A percentile compares a stretch with the other conserved stretches of the same genome.
phyloP scores from a whole-genome alignment of 2,797 vertebrate species.

The Myripristis murdjan region DNA sequence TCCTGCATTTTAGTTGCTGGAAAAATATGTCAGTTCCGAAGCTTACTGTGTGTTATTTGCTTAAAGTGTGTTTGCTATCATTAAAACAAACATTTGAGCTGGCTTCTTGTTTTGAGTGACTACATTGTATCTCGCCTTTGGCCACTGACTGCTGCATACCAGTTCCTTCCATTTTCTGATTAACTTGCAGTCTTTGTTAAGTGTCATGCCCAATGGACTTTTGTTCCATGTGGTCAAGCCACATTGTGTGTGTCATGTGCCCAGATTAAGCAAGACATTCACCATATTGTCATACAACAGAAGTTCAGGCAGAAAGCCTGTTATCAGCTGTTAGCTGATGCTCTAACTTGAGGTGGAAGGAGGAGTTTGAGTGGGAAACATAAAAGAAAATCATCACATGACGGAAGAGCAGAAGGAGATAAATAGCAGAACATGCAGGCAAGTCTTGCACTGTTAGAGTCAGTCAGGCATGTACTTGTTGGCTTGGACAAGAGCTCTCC shows the following conservation, averaged over 20 bases:
- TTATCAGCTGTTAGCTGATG: neutral
- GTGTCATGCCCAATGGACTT: slow-evolving; percentile 22
- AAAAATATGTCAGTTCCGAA: neutral
- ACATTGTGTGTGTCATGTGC: slow-evolving; percentile 37
- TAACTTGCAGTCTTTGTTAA: slow-evolving; percentile 3
- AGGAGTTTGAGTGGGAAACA: slow-evolving; percentile 30
- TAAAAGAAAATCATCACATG: slow-evolving; percentile 39
- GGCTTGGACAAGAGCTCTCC: slow-evolving; percentile 9
- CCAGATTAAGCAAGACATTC: slow-evolving; percentile 14
- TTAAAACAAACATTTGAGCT: no score
- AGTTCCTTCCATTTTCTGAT: slow-evolving; percentile 15
- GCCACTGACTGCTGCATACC: no score
- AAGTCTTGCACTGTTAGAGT: slow-evolving; percentile 2
- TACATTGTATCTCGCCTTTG: no score
- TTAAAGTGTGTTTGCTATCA: no score
- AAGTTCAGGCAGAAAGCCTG: neutral
- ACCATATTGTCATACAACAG: neutral
- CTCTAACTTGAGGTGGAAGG: slow-evolving; percentile 26
- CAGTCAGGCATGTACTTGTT: slow-evolving; percentile 12
- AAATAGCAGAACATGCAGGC: slow-evolving; percentile 11
- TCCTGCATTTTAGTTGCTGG: neutral
- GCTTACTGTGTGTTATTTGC: neutral
- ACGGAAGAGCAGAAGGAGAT: slow-evolving; percentile 14
- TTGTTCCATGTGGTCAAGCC: slow-evolving; percentile 4
- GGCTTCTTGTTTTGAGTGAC: no score